These are phyloP conservation scores for Limnephilus auricula DNA, from an alignment of 2,888 invertebrate genomes.

Conservation along the genomic window DNA sequence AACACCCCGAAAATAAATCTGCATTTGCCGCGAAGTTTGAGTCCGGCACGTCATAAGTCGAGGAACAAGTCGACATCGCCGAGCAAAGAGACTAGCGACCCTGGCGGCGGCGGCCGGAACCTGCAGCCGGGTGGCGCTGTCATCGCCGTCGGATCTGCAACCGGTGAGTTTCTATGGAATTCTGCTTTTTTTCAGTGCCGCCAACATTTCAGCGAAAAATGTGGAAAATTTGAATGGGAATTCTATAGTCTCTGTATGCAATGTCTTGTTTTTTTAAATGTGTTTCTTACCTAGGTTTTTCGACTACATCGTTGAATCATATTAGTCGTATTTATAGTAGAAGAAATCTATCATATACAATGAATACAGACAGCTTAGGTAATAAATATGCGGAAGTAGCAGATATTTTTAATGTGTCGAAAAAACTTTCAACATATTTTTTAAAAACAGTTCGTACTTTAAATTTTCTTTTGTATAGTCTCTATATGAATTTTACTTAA, in stretches of 20 bases:
- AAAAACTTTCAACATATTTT: too few species aligned
- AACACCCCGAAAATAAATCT: slow-evolving; percentile 65
- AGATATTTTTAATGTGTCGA: too few species aligned
- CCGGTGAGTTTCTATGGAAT: slow-evolving; percentile 60
- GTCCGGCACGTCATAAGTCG: slow-evolving; percentile 62
- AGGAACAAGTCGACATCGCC: slow-evolving; percentile 62
- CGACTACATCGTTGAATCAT: too few species aligned
- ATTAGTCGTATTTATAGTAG: too few species aligned
- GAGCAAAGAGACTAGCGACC: slow-evolving; percentile 52
- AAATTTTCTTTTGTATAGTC: too few species aligned
- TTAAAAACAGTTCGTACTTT: too few species aligned
- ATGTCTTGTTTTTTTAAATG: neutral
- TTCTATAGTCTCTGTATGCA: neutral
- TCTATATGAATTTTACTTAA: too few species aligned
- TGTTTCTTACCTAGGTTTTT: too few species aligned
- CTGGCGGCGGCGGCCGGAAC: slow-evolving; percentile 54
- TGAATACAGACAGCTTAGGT: too few species aligned
- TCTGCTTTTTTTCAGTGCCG: neutral
- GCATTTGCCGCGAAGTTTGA: slow-evolving; percentile 64
- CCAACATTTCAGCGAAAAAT: slow-evolving; percentile 4
- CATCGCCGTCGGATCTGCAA: slow-evolving; percentile 61
- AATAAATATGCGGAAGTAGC: too few species aligned
- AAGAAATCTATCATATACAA: too few species aligned
- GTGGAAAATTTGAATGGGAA: neutral
- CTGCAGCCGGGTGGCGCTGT: slow-evolving; percentile 51